Evolutionary conservation across 2,797 vertebrate genomes (phyloP), one percentile per base, ranked within the genome.

Genomic region (Gastrophryne carolinensis): DNA sequence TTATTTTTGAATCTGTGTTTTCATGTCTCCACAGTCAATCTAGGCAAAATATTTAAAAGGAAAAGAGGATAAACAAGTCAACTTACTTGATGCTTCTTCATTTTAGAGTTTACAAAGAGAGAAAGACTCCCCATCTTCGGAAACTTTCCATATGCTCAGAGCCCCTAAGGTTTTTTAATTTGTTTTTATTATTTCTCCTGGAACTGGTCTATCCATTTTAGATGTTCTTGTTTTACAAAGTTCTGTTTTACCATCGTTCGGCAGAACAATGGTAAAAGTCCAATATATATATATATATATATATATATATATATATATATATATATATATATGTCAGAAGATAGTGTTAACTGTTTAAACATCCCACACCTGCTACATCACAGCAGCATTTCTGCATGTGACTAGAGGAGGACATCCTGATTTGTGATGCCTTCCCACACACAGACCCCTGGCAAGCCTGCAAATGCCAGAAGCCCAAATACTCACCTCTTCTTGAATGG

Each of bases 21-120:
- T 72, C 75, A 50, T 77, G 60, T 77, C 60, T 78, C 60, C 65
- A 71, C 70, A 58, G 82, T 86, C 54, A 88, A 82, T 86, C 66
- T 84, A 86, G 81, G 35, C 80, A 73, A 75, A 62, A 80, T 80
- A 34, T 41, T 12, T 80, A 78, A 81, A 64, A 80, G 60, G 80
- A 82, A 72, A 81, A 80, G 54, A 81, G 75, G 65, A 78, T 84
- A 79, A 90, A 79, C 91, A 79, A 87, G 86, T 91, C 82, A 83
- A 91, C 93, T 94, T 87, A 94, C 87, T 83, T 87, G 86, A 90
- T 98, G 91, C 94, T 97, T 98, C 91, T 98, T 95, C 90, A 86
- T 98, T 99, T 95, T 98, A 99, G 97, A 99, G 92, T 86, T 93
- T 97, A 94, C 96, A 98, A 91, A 98, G 96, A 94, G 96, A 98